phyloP scores from a whole-genome alignment of 2,797 vertebrate genomes.

The Pempheris klunzingeri region DNA sequence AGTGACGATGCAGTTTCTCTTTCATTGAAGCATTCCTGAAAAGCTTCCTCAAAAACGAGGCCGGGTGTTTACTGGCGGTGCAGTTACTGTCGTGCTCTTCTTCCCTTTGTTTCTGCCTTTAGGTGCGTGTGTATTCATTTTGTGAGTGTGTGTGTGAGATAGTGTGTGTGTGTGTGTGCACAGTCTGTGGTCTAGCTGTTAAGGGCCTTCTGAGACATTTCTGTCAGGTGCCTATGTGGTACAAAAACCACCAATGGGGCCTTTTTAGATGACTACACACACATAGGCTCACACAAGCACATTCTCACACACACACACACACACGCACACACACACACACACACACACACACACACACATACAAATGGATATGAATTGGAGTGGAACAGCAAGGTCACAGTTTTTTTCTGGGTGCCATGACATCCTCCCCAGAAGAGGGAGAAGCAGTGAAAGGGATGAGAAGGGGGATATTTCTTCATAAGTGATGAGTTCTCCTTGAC shows the following conservation, averaged over 20 bases:
- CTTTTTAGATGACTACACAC: conserved; percentile 40
- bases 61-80: conserved; percentile 1
- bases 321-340: conserved; percentile 13
- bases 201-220: conserved; percentile 53
- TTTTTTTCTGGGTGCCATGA: conserved; percentile 43
- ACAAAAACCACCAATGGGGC: conserved; percentile 59
- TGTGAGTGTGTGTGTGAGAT: neutral
- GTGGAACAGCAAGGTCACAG: conserved; percentile 69
- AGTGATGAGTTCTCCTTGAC: conserved; percentile 77
- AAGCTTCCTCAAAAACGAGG: conserved; percentile 22
- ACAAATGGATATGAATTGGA: conserved; percentile 56
- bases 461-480: conserved; percentile 62
- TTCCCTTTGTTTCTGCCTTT: conserved; percentile 28
- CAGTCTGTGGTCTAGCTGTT: conserved; percentile 29
- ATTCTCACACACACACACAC: neutral
- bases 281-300: neutral
- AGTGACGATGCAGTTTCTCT: conserved; percentile 73
- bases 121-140: conserved; percentile 19
- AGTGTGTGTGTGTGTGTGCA: neutral
- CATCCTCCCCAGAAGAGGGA: conserved; percentile 43
- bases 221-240: conserved; percentile 66
- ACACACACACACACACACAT: conserved; percentile 27
- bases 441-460: conserved; percentile 29
- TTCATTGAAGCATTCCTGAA: conserved; percentile 17
- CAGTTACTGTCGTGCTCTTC: neutral